Evolutionary conservation across 2,113 vertebrate species (phyloP).

Genomic region (Columba janthina): DNA sequence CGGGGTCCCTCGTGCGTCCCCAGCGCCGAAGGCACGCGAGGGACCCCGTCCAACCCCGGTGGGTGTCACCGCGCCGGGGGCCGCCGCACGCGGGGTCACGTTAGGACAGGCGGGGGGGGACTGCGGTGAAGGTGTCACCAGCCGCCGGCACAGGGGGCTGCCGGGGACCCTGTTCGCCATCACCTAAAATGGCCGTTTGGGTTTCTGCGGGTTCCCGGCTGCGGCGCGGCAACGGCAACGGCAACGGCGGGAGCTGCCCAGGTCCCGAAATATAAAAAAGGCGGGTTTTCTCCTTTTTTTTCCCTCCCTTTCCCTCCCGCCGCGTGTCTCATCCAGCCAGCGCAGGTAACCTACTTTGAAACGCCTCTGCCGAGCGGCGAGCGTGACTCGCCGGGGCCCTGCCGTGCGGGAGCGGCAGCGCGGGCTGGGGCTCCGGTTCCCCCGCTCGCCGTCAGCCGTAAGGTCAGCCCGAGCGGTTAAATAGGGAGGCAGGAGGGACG

Average conservation of each 20-base stretch:
- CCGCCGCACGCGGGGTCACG: not conserved
- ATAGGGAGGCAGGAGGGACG: not conserved
- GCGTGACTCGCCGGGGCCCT: constrained; percentile 25
- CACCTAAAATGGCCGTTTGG: constrained; percentile 33
- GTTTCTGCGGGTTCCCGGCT: not conserved
- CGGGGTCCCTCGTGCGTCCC: constrained; percentile 2
- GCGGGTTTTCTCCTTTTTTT: not conserved
- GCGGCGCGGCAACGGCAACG: not conserved
- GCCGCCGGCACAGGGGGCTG: not conserved
- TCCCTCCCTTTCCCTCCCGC: not conserved
- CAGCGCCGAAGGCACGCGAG: not conserved
- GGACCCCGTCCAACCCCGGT: not conserved
- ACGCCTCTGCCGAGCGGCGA: not conserved
- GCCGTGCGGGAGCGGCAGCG: constrained; percentile 3
- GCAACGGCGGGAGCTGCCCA: not conserved
- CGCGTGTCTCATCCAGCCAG: not conserved
- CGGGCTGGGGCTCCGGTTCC: not conserved
- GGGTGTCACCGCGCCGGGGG: not conserved
- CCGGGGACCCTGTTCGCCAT: not conserved
- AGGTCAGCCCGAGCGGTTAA: not conserved
- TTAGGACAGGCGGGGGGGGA: not conserved
- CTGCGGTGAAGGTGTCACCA: not conserved
- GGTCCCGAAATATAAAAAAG: not conserved
- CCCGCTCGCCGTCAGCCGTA: not conserved
- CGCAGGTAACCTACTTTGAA: constrained; percentile 4